Evolutionary conservation across 1,140 invertebrate species (phyloP), one percentile per base, ranked within the genome.

Genomic region (Tetramorium simillimum): DNA sequence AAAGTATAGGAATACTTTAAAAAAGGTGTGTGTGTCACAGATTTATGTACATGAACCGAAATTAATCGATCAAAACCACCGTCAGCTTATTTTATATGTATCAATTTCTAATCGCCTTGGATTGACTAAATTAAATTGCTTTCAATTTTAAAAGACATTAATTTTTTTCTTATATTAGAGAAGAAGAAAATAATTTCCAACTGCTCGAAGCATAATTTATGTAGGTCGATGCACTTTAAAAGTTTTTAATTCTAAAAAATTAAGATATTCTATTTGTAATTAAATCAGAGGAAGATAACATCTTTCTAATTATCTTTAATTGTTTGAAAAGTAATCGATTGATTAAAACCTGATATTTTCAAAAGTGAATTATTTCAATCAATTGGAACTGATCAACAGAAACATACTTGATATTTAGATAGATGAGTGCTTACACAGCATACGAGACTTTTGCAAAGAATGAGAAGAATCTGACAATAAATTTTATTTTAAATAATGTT

Each of bases 1-100:
- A 84, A 53, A 72, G 24, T 73, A 5, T 14, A 46, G 16, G 16
- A 33, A 40, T 82, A 12, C 18, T 58, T 16, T 43, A 4, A 46
- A 73, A 84, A 84, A 84, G n/a, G 24, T 84, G 53, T n/a, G 51
- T 33, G 18, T n/a, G 4, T 65, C 3, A 33, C 4, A 33, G 0
- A 33, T 33, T 40, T 78, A 24, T 6, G 1, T 43, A 18, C 24
- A n/a, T n/a, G 6, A 65, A 46, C 10, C 33, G 21, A 49, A 49
- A 49, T 78, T 63, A 37, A 75, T 75, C 28, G 4, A 37, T 12
- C 12, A 24, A 46, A 65, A 49, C 1, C 1, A 51, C 1, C 21
- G 9, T 60, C 14, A 18, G 18, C 46, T 76, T 9, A 24, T 14
- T 70, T 18, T 24, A 46, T 18, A 18, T 12, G 3, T 1, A 6